phyloP scores from a whole-genome alignment of 2,888 invertebrate genomes.

The Baronia brevicornis region DNA sequence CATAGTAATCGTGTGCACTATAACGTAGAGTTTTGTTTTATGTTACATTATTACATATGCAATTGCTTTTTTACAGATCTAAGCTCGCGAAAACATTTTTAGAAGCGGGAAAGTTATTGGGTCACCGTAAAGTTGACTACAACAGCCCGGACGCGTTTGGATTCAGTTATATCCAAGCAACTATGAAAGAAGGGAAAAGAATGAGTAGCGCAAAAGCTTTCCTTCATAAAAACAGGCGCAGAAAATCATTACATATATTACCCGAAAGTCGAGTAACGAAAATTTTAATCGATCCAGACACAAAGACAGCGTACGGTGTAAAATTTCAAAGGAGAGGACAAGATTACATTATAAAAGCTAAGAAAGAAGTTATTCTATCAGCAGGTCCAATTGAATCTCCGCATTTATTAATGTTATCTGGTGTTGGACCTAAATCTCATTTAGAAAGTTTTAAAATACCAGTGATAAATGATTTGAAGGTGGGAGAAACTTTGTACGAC shows the following conservation, averaged over 20 bases:
- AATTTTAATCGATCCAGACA: slow-evolving; percentile 73
- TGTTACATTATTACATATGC: not conserved
- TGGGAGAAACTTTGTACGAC: slow-evolving; percentile 81
- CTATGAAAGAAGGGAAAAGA: slow-evolving; percentile 65
- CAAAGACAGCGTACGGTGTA: slow-evolving; percentile 57
- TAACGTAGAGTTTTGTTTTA: slow-evolving; percentile 1
- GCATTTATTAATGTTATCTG: slow-evolving; percentile 81
- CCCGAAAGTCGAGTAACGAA: slow-evolving; percentile 73
- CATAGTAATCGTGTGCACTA: too few species aligned
- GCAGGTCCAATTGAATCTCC: slow-evolving; percentile 88
- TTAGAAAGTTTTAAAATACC: slow-evolving; percentile 74
- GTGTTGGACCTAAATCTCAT: slow-evolving; percentile 78
- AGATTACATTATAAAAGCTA: slow-evolving; percentile 56
- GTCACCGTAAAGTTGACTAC: slow-evolving; percentile 80
- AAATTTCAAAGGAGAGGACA: slow-evolving; percentile 53
- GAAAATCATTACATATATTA: slow-evolving; percentile 76
- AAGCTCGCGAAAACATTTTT: slow-evolving; percentile 80
- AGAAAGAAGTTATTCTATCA: slow-evolving; percentile 76
- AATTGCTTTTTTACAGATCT: slow-evolving; percentile 37
- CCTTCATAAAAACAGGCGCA: slow-evolving; percentile 63
- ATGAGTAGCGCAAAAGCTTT: slow-evolving; percentile 76
- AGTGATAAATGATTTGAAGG: slow-evolving; percentile 77
- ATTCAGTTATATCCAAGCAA: slow-evolving; percentile 67
- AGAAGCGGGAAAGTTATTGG: slow-evolving; percentile 77
- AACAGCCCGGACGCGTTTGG: slow-evolving; percentile 80